Evolutionary conservation across 2,888 invertebrate species (phyloP).

Genomic region (Megastigmus dorsalis): DNA sequence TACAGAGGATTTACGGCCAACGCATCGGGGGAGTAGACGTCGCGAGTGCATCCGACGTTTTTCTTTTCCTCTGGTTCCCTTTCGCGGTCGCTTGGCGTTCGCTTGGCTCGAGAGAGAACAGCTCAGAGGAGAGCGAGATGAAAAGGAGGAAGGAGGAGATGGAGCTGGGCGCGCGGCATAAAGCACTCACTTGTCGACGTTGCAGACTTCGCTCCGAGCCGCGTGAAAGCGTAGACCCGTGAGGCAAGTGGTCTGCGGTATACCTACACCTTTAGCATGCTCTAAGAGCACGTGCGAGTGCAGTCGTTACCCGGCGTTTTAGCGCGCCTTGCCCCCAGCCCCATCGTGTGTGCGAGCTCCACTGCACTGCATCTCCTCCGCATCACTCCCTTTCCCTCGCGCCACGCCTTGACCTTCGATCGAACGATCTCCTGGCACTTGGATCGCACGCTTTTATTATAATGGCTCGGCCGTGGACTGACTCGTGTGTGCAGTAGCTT

Average conservation of each 20-base stretch:
- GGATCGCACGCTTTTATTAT: slow-evolving; percentile 9
- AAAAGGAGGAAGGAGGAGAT: background rate
- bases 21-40: too few species aligned
- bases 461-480: background rate
- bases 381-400: background rate
- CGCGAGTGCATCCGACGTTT: background rate
- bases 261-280: too few species aligned
- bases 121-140: background rate
- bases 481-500: slow-evolving; percentile 11
- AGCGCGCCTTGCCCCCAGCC: background rate
- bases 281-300: background rate
- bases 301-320: slow-evolving; percentile 6
- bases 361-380: too few species aligned
- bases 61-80: background rate
- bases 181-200: background rate
- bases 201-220: background rate
- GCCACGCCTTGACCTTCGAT: slow-evolving; percentile 35
- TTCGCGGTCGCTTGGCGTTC: background rate
- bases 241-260: background rate
- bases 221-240: background rate
- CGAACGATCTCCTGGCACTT: background rate
- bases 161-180: background rate
- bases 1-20: slow-evolving; percentile 62
- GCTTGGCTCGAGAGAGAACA: background rate
- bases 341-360: background rate